A percentile compares a stretch with the other conserved stretches of the same genome.
These are phyloP conservation scores for Auanema freiburgensis DNA, from an alignment of 2,888 invertebrate species.

Conservation along the genomic window DNA sequence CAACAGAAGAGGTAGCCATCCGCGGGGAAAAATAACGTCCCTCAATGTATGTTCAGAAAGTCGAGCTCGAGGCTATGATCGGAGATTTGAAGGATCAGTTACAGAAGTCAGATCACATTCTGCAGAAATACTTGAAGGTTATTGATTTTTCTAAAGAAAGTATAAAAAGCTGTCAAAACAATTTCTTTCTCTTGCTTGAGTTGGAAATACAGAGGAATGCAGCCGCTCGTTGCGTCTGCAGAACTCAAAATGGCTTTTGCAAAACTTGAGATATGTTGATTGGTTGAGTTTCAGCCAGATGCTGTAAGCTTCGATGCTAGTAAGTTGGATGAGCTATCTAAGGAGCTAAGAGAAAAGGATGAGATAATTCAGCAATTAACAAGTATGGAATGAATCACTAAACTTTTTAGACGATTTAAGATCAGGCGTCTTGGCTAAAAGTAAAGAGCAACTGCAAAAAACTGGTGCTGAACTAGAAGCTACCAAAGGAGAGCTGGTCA, in stretches of 20 bases:
- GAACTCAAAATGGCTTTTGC: background rate
- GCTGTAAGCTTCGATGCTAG: background rate
- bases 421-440: no score
- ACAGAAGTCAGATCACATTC: background rate
- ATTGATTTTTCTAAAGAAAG: background rate
- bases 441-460: no score
- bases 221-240: background rate
- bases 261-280: background rate
- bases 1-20: background rate
- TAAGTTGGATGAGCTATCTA: background rate
- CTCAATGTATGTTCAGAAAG: background rate
- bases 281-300: conserved; percentile 1
- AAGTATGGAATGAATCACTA: background rate
- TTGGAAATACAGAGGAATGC: background rate
- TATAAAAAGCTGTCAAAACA: background rate
- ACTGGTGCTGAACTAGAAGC: no score
- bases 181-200: background rate
- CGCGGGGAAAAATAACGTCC: background rate
- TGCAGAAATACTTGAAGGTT: background rate
- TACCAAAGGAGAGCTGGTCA: no score
- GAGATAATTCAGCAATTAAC: background rate
- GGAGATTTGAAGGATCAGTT: background rate
- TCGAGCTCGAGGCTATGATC: background rate
- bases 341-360: background rate
- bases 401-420: background rate